A percentile compares a stretch with the other conserved stretches of the same genome.
Evolutionary conservation across 2,797 vertebrate species (phyloP).

Genomic region (Salmo trutta): DNA sequence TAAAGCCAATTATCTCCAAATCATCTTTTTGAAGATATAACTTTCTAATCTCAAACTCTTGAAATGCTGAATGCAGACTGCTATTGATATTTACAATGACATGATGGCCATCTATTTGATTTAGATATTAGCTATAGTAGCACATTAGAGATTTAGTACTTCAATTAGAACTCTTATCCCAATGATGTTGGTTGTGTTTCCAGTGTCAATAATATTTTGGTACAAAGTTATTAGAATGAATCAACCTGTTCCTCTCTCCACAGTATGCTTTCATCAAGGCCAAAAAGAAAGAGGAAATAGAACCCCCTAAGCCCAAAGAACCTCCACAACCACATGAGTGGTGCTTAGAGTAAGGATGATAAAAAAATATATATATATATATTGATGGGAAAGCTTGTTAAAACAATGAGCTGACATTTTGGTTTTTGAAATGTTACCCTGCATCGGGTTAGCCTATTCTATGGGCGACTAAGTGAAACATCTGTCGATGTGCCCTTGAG

Average conservation of each 20-base stretch:
- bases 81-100: no score
- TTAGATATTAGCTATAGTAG: no score
- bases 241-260: slow-evolving; percentile 33
- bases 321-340: slow-evolving; percentile 82
- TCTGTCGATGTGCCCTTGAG: no score
- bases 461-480: no score
- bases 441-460: neutral
- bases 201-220: neutral
- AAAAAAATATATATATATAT: neutral
- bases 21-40: no score
- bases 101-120: no score
- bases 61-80: no score
- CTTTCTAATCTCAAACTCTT: no score
- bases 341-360: slow-evolving; percentile 79
- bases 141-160: no score
- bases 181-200: neutral
- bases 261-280: slow-evolving; percentile 91
- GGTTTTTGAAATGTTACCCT: neutral
- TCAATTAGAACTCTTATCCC: neutral
- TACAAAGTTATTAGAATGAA: neutral
- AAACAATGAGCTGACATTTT: neutral
- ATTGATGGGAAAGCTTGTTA: neutral
- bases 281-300: slow-evolving; percentile 82
- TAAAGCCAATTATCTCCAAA: no score
- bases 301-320: slow-evolving; percentile 84